These are phyloP conservation scores for Nymphicus hollandicus DNA, from an alignment of 2,113 vertebrate genomes.

Conservation along the genomic window DNA sequence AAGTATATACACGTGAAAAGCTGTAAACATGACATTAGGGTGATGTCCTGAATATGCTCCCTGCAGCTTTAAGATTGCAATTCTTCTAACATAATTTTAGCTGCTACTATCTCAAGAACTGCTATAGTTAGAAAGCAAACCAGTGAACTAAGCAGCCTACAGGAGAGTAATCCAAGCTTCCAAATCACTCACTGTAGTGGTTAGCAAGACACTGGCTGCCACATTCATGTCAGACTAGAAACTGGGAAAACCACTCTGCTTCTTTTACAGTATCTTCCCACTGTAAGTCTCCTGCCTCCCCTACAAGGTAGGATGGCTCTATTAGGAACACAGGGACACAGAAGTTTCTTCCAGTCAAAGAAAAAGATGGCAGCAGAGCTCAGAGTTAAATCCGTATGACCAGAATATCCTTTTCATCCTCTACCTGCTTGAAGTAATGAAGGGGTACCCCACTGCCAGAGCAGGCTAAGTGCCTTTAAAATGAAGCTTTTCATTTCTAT, in stretches of 20 bases:
- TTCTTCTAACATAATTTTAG: slow-evolving; percentile 45
- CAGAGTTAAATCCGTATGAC: not conserved
- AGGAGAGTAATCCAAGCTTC: not conserved
- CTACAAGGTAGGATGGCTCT: not conserved
- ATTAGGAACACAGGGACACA: not conserved
- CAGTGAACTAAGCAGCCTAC: slow-evolving; percentile 34
- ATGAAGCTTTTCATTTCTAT: slow-evolving; percentile 57
- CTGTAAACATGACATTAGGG: not conserved
- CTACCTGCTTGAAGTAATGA: not conserved
- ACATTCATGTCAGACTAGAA: not conserved
- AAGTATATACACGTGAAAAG: not conserved
- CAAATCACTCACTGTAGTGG: not conserved
- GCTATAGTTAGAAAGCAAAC: slow-evolving; percentile 60
- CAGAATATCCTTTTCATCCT: not conserved
- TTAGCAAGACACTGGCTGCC: not conserved
- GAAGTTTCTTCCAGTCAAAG: not conserved
- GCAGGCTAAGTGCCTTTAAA: slow-evolving; percentile 48
- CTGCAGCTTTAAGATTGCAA: slow-evolving; percentile 38
- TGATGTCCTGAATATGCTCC: not conserved
- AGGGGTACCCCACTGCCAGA: slow-evolving; percentile 28
- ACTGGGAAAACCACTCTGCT: not conserved
- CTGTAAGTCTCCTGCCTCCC: not conserved
- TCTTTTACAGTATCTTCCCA: not conserved
- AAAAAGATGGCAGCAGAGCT: not conserved
- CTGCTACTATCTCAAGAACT: slow-evolving; percentile 49